phyloP scores from a whole-genome alignment of 2,797 vertebrate genomes.

The Etheostoma nigrum region DNA sequence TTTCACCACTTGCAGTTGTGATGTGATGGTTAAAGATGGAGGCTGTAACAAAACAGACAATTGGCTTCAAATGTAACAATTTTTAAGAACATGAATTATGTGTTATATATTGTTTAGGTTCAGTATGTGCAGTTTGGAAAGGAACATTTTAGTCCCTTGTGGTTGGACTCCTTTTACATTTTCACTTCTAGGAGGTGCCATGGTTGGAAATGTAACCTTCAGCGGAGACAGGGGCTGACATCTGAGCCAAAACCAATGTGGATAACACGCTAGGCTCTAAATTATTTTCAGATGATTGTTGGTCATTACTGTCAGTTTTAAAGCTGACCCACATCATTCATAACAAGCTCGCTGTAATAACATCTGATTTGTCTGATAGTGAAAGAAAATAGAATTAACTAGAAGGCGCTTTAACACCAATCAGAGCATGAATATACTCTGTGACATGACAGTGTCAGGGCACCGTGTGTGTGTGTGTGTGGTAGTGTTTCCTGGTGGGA shows the following conservation, averaged over 20 bases:
- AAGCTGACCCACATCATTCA: slow-evolving; percentile 34
- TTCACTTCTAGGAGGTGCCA: slow-evolving; percentile 3
- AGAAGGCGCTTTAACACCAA: slow-evolving; percentile 13
- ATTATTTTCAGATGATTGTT: slow-evolving; percentile 54
- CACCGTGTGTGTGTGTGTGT: slow-evolving; percentile 10
- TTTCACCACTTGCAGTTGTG: neutral
- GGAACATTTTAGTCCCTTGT: slow-evolving; percentile 12
- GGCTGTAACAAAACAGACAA: neutral
- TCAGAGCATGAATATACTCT: slow-evolving; percentile 22
- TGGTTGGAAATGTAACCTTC: slow-evolving; percentile 11
- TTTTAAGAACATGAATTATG: neutral
- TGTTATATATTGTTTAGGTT: neutral
- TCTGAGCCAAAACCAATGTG: slow-evolving; percentile 40
- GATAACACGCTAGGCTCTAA: slow-evolving; percentile 37
- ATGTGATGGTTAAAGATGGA: neutral
- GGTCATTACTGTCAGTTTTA: slow-evolving; percentile 53
- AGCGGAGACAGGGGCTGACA: slow-evolving; percentile 37
- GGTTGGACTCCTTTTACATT: neutral
- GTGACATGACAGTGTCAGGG: slow-evolving; percentile 34
- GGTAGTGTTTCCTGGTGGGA: slow-evolving; percentile 55
- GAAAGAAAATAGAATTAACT: slow-evolving; percentile 45
- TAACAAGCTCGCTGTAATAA: neutral
- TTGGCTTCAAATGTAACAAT: neutral
- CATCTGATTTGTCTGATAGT: slow-evolving; percentile 49
- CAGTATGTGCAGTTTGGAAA: neutral